phyloP scores from a whole-genome alignment of 1,140 invertebrate species.

The Cydia strobilella region DNA sequence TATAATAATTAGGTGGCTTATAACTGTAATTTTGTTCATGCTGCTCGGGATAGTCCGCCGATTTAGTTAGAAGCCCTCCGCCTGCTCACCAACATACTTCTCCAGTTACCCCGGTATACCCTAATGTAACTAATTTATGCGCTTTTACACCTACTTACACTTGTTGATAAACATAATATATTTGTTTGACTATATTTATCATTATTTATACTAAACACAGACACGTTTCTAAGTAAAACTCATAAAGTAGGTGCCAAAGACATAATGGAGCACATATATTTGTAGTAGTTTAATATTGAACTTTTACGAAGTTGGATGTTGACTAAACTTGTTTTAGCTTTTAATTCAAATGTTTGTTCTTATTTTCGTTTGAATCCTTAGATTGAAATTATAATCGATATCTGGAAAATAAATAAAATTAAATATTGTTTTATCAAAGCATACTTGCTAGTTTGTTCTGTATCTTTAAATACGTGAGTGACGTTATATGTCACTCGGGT shows the following conservation, averaged over 20 bases:
- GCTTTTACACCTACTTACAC: slow-evolving; percentile 1
- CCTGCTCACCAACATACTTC: slow-evolving; percentile 90
- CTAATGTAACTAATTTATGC: slow-evolving; percentile 57
- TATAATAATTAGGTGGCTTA: slow-evolving; percentile 27
- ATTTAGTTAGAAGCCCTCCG: slow-evolving; percentile 85
- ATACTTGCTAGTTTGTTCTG: too few species aligned
- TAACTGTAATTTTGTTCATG: slow-evolving; percentile 65
- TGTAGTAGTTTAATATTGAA: too few species aligned
- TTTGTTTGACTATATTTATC: too few species aligned
- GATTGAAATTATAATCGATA: not conserved
- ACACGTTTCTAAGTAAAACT: not conserved
- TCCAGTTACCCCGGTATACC: slow-evolving; percentile 87
- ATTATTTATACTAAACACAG: too few species aligned
- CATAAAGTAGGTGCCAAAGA: not conserved
- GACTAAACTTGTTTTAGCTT: too few species aligned
- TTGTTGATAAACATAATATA: not conserved
- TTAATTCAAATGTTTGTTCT: not conserved
- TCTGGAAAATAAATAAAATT: not conserved
- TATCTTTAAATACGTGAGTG: too few species aligned
- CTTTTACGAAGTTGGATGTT: not conserved
- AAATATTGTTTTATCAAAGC: too few species aligned
- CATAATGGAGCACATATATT: too few species aligned
- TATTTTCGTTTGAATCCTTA: not conserved
- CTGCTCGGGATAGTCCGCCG: slow-evolving; percentile 67
- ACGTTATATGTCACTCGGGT: too few species aligned